Conservation (phyloP, 2,113 vertebrate genomes). For the Festucalex cinctus region DNA sequence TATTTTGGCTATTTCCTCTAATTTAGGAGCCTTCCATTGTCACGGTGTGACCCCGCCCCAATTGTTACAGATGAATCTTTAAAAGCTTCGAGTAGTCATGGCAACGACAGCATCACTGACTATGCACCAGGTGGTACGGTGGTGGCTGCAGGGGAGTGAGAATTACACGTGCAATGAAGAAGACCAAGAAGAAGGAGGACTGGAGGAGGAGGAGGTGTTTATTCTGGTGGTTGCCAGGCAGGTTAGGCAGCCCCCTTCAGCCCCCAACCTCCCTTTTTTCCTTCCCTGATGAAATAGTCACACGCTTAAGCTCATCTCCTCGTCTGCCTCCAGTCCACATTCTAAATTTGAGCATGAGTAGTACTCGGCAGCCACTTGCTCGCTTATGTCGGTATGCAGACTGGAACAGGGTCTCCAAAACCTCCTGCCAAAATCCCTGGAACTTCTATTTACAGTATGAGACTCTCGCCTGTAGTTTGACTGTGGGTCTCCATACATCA, state of each 20-base stretch:
- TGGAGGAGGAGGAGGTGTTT: slow-evolving; percentile 42
- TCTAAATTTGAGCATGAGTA: slow-evolving; percentile 17
- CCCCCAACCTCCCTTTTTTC: not conserved
- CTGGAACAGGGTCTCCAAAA: slow-evolving; percentile 7
- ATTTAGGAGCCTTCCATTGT: slow-evolving; percentile 36
- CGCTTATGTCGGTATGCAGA: slow-evolving; percentile 32
- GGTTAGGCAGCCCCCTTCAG: slow-evolving; percentile 45
- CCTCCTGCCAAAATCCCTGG: slow-evolving; percentile 22
- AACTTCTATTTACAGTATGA: slow-evolving; percentile 41
- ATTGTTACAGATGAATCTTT: slow-evolving; percentile 29
- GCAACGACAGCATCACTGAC: slow-evolving; percentile 60
- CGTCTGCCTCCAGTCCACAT: slow-evolving; percentile 19
- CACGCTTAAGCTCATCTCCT: slow-evolving; percentile 24
- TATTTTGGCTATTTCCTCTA: not conserved
- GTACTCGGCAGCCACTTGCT: slow-evolving; percentile 29
- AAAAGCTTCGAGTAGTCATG: slow-evolving; percentile 63
- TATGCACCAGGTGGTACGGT: slow-evolving; percentile 16
- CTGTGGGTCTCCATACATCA: slow-evolving; percentile 30
- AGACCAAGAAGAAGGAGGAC: slow-evolving; percentile 14
- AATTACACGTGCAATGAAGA: not conserved
- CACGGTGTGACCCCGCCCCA: slow-evolving; percentile 43
- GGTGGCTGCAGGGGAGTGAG: slow-evolving; percentile 16
- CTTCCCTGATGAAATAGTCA: slow-evolving; percentile 7
- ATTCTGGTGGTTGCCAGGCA: slow-evolving; percentile 69
- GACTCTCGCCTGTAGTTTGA: slow-evolving; percentile 36